Conservation (phyloP, 1,140 invertebrate genomes). For the Phocides pigmalion region DNA sequence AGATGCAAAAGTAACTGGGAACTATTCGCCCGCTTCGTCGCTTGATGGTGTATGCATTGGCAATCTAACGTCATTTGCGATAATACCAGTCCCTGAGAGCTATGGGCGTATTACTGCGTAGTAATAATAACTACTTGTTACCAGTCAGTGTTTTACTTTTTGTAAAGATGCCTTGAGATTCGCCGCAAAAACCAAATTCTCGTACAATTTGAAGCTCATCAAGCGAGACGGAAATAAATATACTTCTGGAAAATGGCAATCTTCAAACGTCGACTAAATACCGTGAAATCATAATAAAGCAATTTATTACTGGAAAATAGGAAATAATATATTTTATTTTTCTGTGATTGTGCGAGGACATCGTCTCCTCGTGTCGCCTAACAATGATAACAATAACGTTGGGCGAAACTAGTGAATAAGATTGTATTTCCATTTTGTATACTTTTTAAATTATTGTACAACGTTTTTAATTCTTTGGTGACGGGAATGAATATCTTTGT, state of each 20-base stretch:
- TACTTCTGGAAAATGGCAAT: neutral
- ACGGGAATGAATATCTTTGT: no score
- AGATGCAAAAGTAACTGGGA: no score
- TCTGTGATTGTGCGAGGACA: neutral
- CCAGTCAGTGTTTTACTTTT: conserved; percentile 2
- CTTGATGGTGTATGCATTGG: no score
- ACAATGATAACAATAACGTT: no score
- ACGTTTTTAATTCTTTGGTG: no score
- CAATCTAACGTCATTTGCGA: no score
- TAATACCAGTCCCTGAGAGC: neutral
- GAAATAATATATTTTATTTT: neutral
- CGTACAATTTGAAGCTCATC: conserved; percentile 25
- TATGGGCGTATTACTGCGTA: neutral
- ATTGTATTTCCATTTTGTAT: no score
- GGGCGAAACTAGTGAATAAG: no score
- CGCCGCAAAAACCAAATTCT: conserved; percentile 25
- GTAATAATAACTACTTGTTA: neutral
- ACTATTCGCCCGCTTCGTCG: no score
- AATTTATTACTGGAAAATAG: neutral
- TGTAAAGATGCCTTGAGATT: conserved; percentile 23
- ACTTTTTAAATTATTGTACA: no score
- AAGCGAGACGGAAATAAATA: conserved; percentile 10
- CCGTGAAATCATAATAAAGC: neutral
- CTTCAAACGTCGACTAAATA: neutral
- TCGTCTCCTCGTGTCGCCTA: no score